phyloP scores from a whole-genome alignment of 2,888 invertebrate genomes.

The Chrysotoxum bicinctum region DNA sequence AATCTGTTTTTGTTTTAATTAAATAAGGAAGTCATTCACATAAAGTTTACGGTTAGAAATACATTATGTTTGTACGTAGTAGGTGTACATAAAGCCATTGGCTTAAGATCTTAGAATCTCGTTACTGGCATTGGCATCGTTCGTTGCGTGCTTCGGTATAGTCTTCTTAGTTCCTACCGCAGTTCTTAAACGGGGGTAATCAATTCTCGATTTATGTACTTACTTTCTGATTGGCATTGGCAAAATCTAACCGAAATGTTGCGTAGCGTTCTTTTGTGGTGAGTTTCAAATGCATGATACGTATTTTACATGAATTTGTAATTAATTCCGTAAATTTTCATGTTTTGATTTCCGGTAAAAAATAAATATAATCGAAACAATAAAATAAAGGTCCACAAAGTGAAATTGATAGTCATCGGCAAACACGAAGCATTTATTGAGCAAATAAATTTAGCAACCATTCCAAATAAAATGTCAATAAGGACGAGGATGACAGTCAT shows the following conservation, averaged over 20 bases:
- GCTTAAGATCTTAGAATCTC: conserved; percentile 14
- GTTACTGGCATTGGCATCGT: neutral
- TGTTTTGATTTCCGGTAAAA: conserved; percentile 25
- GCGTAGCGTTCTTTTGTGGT: neutral
- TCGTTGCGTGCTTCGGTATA: neutral
- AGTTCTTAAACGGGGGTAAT: neutral
- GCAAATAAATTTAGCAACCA: conserved; percentile 9
- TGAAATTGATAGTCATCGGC: conserved; percentile 7
- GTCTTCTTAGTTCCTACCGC: neutral
- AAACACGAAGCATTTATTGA: conserved; percentile 18
- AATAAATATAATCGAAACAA: conserved; percentile 17
- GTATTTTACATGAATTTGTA: conserved; percentile 12
- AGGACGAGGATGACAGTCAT: conserved; percentile 1
- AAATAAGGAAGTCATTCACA: neutral
- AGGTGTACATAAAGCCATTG: neutral
- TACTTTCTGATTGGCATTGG: neutral
- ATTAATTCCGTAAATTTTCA: conserved; percentile 25
- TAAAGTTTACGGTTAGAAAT: neutral
- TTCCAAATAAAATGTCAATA: conserved; percentile 31
- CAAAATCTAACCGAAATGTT: neutral
- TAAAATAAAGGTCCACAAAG: conserved; percentile 33
- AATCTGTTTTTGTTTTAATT: neutral
- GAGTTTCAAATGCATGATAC: neutral
- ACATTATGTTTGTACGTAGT: neutral
- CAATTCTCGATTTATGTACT: neutral